Base-by-base conservation (phyloP, 2,888 invertebrate genomes). In the Ligdia adustata region DNA sequence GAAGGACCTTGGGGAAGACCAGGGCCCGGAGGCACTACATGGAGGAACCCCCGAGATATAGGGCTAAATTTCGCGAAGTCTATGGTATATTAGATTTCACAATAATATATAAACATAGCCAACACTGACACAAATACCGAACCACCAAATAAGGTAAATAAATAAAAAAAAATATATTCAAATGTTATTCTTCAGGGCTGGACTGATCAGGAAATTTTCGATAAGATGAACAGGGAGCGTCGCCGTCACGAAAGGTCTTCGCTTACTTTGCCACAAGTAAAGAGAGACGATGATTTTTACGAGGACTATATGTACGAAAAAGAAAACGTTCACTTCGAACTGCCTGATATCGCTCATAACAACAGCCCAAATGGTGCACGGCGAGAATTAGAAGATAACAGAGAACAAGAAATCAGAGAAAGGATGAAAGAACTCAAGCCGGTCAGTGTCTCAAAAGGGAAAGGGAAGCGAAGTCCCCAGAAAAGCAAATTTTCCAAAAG, bases 1-100 rank as follows among this genome's bases (percentile, higher is more conserved):
- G 82, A 79, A 18, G 85, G 85, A 33, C 93, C 93, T 14, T 94
- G 94, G 93, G 93, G 94, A 46, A 92, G 88, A 64, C 92, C 92
- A 11, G 94, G 94, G 55, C 94, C 94, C 32, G 95, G 95, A 40
- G 95, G 95, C 54, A 88, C 90, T 40, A 91, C 92, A 57, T 95
- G 95, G 95, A 92, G 95, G 70, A 93, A 93, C 81, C 95, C 94
- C 51, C 92, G 93, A 66, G 88, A 93, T 72, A 91, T 94, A 67
- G 95, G 95, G 68, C 82, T 92, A 63, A 92, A 94, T 81, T 95
- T 96, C 90, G 92, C 94, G 65, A 93, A 94, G 77, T 95, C 95
- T 60, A 91, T 96, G 94, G 95, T 95, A 92, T n/a, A n/a, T n/a
- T n/a, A n/a, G n/a, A n/a, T n/a, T n/a, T n/a, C n/a, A n/a, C n/a